Evolutionary conservation across 2,797 vertebrate genomes (phyloP), one percentile per base, ranked within the genome.

Genomic region (Falco peregrinus): DNA sequence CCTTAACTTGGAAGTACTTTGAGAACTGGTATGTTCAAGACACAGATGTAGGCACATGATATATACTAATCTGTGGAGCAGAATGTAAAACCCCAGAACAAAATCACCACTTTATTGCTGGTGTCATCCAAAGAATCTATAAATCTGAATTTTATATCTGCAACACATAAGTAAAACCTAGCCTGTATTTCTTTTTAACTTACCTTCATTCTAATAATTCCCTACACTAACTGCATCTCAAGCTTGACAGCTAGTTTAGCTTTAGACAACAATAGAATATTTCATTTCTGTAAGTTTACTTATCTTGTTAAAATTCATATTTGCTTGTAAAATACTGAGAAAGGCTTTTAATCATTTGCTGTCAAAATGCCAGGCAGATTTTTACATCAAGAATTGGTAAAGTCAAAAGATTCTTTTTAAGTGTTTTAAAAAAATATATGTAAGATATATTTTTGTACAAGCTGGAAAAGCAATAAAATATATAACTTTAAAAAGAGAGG

Each of bases 181-280:
- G 59, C 73, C 94, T 95, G 80, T 97, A 97, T 98, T 97, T 98
- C 96, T 98, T 98, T 97, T 95, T 97, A 97, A 97, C 87, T 94
- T 96, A 94, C 94, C 91, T 97, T 96, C 95, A 95, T 97, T 98
- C 94, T 96, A 97, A 97, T 96, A 92, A 97, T 97, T 98, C 95
- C 94, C 96, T 97, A 89, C 61, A 82, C 81, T 95, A 96, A 94
- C 94, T 94, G 88, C 67, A 47, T 93, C 95, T 96, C 90, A 80
- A 89, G 84, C 71, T 87, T 97, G 97, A 97, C 93, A 97, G 97
- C 90, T 97, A 96, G 92, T 97, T 97, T 97, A 96, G 89, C 76
- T 89, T 73, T 91, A 94, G 91, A 89, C 90, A 96, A 97, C 95
- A 97, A 97, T 95, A 86, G 97, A 96, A 96, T 95, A 96, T 97